A percentile compares a stretch with the other conserved stretches of the same genome.
These are phyloP conservation scores for Vimba vimba DNA, from an alignment of 2,113 vertebrate genomes.

Conservation along the genomic window DNA sequence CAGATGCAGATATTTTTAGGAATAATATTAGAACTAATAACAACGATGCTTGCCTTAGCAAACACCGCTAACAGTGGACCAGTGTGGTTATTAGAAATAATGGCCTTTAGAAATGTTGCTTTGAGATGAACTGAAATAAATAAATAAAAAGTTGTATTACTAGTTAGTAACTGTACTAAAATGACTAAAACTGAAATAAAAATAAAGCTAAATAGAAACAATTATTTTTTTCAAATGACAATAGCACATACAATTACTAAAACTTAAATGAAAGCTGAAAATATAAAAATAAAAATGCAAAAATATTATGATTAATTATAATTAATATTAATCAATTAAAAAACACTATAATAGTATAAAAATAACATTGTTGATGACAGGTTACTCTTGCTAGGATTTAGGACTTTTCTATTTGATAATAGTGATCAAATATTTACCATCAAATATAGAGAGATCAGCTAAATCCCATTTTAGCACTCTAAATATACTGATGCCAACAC, in stretches of 20 bases:
- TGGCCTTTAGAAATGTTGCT: no score
- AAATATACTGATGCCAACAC: neutral
- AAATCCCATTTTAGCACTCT: neutral
- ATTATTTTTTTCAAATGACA: neutral
- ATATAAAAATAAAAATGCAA: neutral
- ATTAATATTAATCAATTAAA: neutral
- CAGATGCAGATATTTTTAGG: no score
- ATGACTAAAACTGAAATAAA: neutral
- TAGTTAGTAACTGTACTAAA: no score
- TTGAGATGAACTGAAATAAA: no score
- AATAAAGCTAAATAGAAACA: neutral
- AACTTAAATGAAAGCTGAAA: neutral
- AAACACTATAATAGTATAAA: neutral
- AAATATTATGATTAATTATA: neutral
- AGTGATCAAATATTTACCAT: neutral
- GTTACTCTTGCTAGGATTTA: neutral
- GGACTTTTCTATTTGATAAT: neutral
- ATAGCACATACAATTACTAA: neutral
- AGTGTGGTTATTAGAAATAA: no score
- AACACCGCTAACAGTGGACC: no score
- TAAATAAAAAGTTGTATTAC: no score
- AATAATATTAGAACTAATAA: no score
- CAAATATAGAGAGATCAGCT: neutral
- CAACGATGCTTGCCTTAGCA: no score
- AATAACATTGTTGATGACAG: neutral